phyloP scores from a whole-genome alignment of 2,113 vertebrate species.

The Lathamus discolor region DNA sequence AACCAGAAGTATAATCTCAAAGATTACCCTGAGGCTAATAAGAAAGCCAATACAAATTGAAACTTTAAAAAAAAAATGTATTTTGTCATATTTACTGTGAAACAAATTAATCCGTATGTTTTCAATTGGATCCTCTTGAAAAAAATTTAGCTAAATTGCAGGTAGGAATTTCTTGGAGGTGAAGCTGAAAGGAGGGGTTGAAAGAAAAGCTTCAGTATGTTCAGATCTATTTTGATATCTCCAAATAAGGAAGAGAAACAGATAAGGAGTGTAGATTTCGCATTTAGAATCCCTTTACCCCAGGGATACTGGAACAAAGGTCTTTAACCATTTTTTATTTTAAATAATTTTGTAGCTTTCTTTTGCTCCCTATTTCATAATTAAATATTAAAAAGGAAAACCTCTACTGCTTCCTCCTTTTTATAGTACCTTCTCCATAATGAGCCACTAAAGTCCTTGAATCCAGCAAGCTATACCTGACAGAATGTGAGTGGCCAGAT shows the following conservation, averaged over 20 bases:
- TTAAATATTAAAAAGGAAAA: not conserved
- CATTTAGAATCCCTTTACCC: not conserved
- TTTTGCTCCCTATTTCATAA: not conserved
- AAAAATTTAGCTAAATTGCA: not conserved
- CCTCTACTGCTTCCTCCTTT: not conserved
- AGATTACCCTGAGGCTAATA: not conserved
- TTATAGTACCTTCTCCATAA: not conserved
- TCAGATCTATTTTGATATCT: not conserved
- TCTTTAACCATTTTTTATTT: not conserved
- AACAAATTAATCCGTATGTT: not conserved
- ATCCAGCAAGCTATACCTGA: not conserved
- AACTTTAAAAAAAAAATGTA: accelerated
- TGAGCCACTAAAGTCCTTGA: not conserved
- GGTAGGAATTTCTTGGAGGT: not conserved
- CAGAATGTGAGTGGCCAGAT: not conserved
- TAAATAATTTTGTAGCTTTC: not conserved
- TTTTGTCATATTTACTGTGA: not conserved
- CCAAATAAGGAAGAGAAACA: not conserved
- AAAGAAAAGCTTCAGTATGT: not conserved
- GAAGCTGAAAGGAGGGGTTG: accelerated
- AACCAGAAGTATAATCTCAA: not conserved
- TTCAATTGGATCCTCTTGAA: not conserved
- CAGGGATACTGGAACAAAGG: accelerated
- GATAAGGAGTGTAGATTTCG: not conserved
- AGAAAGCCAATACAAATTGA: not conserved